These are phyloP conservation scores for Schlechtendalia chinensis DNA, from an alignment of 1,140 invertebrate genomes.

Conservation along the genomic window DNA sequence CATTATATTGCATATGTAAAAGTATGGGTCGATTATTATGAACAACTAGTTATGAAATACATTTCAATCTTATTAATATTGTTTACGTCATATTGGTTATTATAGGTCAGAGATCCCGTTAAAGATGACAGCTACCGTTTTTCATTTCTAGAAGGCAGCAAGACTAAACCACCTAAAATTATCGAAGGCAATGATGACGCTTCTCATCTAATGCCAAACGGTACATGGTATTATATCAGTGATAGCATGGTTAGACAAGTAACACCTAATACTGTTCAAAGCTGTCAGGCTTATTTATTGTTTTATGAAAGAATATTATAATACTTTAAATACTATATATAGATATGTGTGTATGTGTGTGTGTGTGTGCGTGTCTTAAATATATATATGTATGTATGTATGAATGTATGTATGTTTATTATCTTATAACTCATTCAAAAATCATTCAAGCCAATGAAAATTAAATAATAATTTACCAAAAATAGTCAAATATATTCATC, in stretches of 20 bases:
- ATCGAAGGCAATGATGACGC: constrained; percentile 30
- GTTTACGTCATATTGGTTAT: constrained; percentile 10
- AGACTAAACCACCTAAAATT: constrained; percentile 31
- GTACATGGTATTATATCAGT: constrained; percentile 90
- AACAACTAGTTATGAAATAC: not conserved
- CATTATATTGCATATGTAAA: constrained; percentile 97
- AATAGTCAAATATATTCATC: not conserved
- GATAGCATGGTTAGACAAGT: constrained; percentile 82
- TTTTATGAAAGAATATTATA: constrained; percentile 91
- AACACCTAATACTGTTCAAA: constrained; percentile 75
- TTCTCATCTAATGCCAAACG: constrained; percentile 54
- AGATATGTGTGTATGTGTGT: not conserved
- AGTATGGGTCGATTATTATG: constrained; percentile 57
- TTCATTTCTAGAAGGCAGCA: constrained; percentile 40
- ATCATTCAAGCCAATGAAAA: not conserved
- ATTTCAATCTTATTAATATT: constrained; percentile 55
- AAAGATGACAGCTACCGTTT: constrained; percentile 44
- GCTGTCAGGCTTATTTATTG: constrained; percentile 90
- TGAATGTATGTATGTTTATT: not conserved
- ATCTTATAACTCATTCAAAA: not conserved
- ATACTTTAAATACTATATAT: not conserved
- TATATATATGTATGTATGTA: not conserved
- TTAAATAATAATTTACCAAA: not conserved
- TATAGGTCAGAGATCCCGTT: constrained; percentile 40
- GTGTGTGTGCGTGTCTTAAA: not conserved